phyloP scores from a whole-genome alignment of 2,797 vertebrate genomes.

The Gymnopithys bicolor region DNA sequence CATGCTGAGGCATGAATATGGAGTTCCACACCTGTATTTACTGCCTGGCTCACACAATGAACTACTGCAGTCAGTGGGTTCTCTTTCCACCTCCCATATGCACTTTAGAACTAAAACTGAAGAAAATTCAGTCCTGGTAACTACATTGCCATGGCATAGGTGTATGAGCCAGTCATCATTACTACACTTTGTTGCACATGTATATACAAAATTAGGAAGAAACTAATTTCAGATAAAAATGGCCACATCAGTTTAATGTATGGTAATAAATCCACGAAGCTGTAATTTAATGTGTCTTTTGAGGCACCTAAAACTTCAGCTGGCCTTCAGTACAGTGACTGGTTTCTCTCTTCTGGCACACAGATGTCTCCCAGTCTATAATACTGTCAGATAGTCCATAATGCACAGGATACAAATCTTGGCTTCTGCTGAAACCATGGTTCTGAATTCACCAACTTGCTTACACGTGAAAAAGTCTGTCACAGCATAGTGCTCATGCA shows the following conservation, averaged over 20 bases:
- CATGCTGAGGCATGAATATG: conserved; percentile 59
- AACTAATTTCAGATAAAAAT: conserved; percentile 11
- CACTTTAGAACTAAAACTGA: not conserved
- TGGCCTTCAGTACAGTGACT: not conserved
- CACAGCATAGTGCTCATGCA: not conserved
- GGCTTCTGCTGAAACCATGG: not conserved
- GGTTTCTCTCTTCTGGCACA: not conserved
- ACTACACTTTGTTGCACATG: not conserved
- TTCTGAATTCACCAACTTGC: not conserved
- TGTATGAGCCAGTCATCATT: not conserved
- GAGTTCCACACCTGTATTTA: conserved; percentile 60
- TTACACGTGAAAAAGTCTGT: not conserved
- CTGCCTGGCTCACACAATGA: conserved; percentile 41
- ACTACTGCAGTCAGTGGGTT: not conserved
- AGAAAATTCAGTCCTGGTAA: not conserved
- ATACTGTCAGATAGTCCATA: not conserved
- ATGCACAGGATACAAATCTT: not conserved
- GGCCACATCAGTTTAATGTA: not conserved
- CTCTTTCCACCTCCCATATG: not conserved
- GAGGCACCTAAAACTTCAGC: not conserved
- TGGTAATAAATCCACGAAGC: not conserved
- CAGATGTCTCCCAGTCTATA: not conserved
- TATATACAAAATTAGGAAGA: not conserved
- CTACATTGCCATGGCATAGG: not conserved
- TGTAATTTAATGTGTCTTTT: not conserved